These are phyloP conservation scores for Desmophyllum pertusum DNA, from an alignment of 92 coral and sea anemone genomes.

Conservation along the genomic window DNA sequence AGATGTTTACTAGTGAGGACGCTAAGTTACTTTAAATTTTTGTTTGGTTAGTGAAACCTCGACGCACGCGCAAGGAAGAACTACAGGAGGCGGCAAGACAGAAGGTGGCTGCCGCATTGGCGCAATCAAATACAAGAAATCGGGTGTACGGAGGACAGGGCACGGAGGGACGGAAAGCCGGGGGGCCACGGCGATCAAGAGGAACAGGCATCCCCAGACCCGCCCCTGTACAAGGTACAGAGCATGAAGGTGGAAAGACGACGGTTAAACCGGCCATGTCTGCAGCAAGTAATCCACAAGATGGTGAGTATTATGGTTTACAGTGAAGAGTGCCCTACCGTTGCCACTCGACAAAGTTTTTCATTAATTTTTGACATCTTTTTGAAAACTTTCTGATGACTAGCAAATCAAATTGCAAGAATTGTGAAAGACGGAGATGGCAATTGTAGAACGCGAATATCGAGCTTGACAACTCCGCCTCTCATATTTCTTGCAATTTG, in stretches of 20 bases:
- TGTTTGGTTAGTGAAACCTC: conserved; percentile 67
- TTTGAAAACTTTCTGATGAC: too few relatives aligned
- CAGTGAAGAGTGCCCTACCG: background rate
- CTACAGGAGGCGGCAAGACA: conserved; percentile 79
- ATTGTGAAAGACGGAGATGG: too few relatives aligned
- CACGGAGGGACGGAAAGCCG: conserved; percentile 55
- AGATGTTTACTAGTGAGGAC: too few relatives aligned
- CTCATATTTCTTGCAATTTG: too few relatives aligned
- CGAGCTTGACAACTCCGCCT: too few relatives aligned
- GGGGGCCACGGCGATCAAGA: conserved; percentile 47
- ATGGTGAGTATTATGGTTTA: conserved; percentile 37
- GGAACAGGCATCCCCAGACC: conserved; percentile 40
- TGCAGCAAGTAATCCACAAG: conserved; percentile 32
- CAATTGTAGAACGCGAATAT: too few relatives aligned
- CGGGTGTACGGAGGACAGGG: conserved; percentile 55
- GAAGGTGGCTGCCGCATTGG: conserved; percentile 49
- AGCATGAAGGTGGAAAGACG: conserved; percentile 43
- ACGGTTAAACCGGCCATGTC: conserved; percentile 29
- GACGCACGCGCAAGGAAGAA: conserved; percentile 79
- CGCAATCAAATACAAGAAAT: conserved; percentile 32
- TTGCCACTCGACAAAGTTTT: too few relatives aligned
- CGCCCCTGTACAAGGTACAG: conserved; percentile 42
- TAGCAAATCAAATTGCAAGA: too few relatives aligned
- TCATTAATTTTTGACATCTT: too few relatives aligned
- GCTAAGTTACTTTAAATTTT: background rate